A percentile compares a stretch with the other conserved stretches of the same genome.
phyloP scores from a whole-genome alignment of 2,888 invertebrate species.

The Troglohyphantes excavatus region DNA sequence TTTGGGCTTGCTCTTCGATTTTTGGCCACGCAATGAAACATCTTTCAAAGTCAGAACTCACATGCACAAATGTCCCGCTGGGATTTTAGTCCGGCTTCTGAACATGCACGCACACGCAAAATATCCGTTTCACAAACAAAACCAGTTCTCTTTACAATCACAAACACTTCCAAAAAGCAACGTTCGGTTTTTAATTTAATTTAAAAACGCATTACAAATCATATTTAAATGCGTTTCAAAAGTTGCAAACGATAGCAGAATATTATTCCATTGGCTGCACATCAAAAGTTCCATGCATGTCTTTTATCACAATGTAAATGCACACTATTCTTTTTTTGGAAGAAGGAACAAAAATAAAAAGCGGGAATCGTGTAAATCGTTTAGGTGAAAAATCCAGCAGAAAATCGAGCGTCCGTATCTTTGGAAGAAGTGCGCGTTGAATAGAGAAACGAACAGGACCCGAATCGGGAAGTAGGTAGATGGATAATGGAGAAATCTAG shows the following conservation, averaged over 20 bases:
- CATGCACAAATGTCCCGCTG: not conserved
- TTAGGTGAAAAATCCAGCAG: not conserved
- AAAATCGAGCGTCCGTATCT: constrained; percentile 22
- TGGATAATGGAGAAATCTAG: constrained; percentile 13
- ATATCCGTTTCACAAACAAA: not conserved
- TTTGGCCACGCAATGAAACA: constrained; percentile 55
- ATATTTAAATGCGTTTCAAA: too few relatives aligned
- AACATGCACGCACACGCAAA: not conserved
- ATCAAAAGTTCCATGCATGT: too few relatives aligned
- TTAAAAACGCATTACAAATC: too few relatives aligned
- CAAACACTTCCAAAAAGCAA: too few relatives aligned
- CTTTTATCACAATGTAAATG: too few relatives aligned
- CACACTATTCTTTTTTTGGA: too few relatives aligned
- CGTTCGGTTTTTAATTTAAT: too few relatives aligned
- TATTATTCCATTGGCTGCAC: too few relatives aligned
- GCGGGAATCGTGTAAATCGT: not conserved
- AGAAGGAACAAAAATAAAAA: not conserved
- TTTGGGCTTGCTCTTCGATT: constrained; percentile 23
- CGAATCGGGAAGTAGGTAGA: not conserved
- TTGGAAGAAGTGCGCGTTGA: not conserved
- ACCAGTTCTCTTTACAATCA: too few relatives aligned
- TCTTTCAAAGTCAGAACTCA: constrained; percentile 16
- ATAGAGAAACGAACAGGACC: constrained; percentile 21
- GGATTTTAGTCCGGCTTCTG: not conserved
- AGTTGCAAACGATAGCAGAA: too few relatives aligned